These are phyloP conservation scores for Isaurus tuberculatus DNA, from an alignment of 92 coral and sea anemone species.

Conservation along the genomic window DNA sequence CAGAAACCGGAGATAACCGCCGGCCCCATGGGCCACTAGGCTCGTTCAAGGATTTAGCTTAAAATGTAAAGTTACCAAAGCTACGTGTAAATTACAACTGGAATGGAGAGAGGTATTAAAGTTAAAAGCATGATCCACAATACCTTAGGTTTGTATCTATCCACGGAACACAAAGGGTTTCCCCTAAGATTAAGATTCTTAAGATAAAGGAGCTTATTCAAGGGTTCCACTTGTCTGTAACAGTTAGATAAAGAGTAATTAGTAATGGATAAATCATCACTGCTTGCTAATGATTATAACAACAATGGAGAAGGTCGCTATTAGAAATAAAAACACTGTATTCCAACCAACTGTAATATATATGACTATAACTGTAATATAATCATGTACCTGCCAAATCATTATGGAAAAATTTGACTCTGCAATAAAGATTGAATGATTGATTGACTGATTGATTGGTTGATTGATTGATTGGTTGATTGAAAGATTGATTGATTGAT, in stretches of 20 bases:
- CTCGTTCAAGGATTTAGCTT: too few species aligned
- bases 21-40: too few species aligned
- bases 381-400: too few species aligned
- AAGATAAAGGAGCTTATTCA: constrained; percentile 10
- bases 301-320: neutral
- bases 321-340: neutral
- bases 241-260: neutral
- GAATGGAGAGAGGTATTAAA: neutral
- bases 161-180: constrained; percentile 41
- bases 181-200: constrained; percentile 50
- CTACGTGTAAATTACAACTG: neutral
- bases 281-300: neutral
- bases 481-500: too few species aligned
- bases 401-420: too few species aligned
- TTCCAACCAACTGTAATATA: too few species aligned
- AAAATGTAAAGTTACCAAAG: neutral
- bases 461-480: too few species aligned
- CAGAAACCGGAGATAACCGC: too few species aligned
- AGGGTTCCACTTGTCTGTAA: constrained; percentile 38
- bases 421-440: too few species aligned
- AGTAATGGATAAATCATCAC: neutral
- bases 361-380: too few species aligned
- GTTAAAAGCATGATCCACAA: neutral
- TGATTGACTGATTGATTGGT: too few species aligned
- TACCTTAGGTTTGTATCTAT: constrained; percentile 42